These are phyloP conservation scores for Schlechtendalia chinensis DNA, from an alignment of 1,140 invertebrate genomes.

Conservation along the genomic window DNA sequence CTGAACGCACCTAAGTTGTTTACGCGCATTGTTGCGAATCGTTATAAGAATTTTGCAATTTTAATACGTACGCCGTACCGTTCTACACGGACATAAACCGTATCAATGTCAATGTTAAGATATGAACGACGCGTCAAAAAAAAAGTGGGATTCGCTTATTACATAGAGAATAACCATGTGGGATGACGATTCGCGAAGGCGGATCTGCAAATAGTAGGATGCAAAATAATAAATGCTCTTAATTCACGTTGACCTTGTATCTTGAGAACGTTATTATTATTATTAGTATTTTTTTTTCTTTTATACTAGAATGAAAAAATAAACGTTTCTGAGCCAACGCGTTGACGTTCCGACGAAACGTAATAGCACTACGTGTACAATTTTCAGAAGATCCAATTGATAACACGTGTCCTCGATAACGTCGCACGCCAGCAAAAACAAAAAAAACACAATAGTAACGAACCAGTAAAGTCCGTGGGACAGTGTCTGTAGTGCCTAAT, in stretches of 20 bases:
- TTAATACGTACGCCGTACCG: too few relatives aligned
- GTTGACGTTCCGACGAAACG: neutral
- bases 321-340: neutral
- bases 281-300: neutral
- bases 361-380: too few relatives aligned
- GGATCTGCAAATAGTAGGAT: constrained; percentile 35
- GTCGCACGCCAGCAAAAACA: neutral
- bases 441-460: neutral
- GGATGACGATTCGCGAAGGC: constrained; percentile 27
- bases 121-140: neutral
- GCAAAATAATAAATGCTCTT: constrained; percentile 40
- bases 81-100: neutral
- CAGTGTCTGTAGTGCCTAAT: neutral
- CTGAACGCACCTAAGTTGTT: constrained; percentile 8
- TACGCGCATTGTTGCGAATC: neutral
- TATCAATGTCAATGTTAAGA: constrained; percentile 48
- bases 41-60: neutral
- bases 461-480: neutral
- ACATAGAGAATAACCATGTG: neutral
- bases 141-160: constrained; percentile 23
- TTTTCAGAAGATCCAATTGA: too few relatives aligned
- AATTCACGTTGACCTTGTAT: constrained; percentile 40
- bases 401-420: neutral
- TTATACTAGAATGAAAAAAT: neutral
- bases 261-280: constrained; percentile 8